Base-by-base conservation (phyloP, 2,888 invertebrate species). In the Scaptomyza parva region DNA sequence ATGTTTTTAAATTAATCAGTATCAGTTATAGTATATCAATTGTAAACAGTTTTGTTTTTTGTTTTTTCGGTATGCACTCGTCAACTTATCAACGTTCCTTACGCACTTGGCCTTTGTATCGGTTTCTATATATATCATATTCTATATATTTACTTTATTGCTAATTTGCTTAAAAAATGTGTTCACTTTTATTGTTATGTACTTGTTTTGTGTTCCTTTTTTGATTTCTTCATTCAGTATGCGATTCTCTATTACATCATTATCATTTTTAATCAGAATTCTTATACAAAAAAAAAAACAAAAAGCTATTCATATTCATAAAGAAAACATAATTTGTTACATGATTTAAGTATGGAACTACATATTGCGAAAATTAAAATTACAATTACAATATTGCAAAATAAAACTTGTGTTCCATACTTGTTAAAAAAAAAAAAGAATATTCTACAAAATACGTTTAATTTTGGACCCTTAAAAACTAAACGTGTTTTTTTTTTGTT, bases 101-200 rank as follows among this genome's bases (percentile, higher is more conserved):
- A 40, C 47, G 59, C 74, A 68, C 68, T 72, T 72, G 61, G 72
- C 74, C 59, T 58, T 73, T 65, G 57, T 58, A 54, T 75, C 51
- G 26, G 57, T 63, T 60, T 75, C 53, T 75, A 64, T 40, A 71
- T 61, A 39, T 39, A 43, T 58, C 52, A 50, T 68, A 44, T 61
- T 30, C 35, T 80, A 54, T 59, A 61, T 71, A 73, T 70, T 47
- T 68, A 55, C 40, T 75, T 79, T 70, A 85, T 69, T 71, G 64
- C 79, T 80, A 80, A 61, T 69, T 85, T 78, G 48, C 76, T 76
- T 78, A 76, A 66, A 85, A 80, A 85, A 68, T 65, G 52, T 65
- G 45, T 84, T 81, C 73, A 70, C 65, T 78, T 78, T 79, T 65
- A 62, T 75, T 62, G 73, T 70, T 70, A 62, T 78, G 55, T 63